Evolutionary conservation across 1,140 invertebrate genomes (phyloP).

Genomic region (Drosophila burlai): DNA sequence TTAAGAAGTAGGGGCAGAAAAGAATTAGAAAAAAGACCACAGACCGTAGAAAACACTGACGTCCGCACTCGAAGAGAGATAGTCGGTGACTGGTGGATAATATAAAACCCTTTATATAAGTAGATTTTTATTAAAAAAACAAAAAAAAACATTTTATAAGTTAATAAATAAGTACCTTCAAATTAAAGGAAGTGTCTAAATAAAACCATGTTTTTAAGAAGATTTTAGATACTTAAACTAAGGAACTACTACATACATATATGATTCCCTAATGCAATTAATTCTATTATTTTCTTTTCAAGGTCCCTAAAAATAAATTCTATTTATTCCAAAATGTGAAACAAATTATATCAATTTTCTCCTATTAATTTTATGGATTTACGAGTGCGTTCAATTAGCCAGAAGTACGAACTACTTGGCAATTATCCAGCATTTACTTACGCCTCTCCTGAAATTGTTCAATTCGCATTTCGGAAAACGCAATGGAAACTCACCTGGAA

Average conservation of each 20-base stretch:
- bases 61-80: too few relatives aligned
- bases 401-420: conserved; percentile 13
- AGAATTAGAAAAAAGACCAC: too few relatives aligned
- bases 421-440: conserved; percentile 26
- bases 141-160: neutral
- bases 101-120: neutral
- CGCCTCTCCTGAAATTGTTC: conserved; percentile 20
- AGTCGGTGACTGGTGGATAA: neutral
- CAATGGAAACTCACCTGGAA: conserved; percentile 70
- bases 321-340: neutral
- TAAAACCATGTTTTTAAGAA: too few relatives aligned
- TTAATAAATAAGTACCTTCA: too few relatives aligned
- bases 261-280: neutral
- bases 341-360: neutral
- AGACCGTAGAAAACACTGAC: too few relatives aligned
- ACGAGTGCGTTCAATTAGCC: conserved; percentile 50
- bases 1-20: too few relatives aligned
- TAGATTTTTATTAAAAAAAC: neutral
- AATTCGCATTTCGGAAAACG: conserved; percentile 1
- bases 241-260: neutral
- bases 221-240: neutral
- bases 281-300: neutral
- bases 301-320: neutral
- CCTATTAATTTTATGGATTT: neutral
- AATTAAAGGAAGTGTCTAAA: too few relatives aligned